These are phyloP conservation scores for Pagetopsis macropterus DNA, from an alignment of 2,797 vertebrate species.

Conservation along the genomic window DNA sequence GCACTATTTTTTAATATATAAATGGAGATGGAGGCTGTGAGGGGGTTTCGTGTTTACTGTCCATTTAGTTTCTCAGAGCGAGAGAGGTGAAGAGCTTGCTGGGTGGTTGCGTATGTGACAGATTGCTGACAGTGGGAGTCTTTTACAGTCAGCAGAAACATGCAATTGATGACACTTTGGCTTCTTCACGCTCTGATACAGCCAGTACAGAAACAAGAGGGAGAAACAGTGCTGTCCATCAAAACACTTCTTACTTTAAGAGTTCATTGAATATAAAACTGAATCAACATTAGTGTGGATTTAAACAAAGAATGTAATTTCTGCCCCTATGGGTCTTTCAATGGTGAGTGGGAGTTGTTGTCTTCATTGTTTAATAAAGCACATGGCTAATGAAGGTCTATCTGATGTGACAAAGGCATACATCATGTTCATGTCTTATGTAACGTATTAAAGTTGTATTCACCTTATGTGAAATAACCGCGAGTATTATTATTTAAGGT, in stretches of 20 bases:
- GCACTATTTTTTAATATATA: conserved; percentile 20
- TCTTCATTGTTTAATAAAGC: too few species aligned
- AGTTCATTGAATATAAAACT: neutral
- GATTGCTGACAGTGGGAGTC: conserved; percentile 78
- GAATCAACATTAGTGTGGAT: neutral
- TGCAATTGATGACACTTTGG: conserved; percentile 64
- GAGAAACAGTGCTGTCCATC: conserved; percentile 21
- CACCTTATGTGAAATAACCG: too few species aligned
- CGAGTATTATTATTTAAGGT: too few species aligned
- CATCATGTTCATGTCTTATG: too few species aligned
- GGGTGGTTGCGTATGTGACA: conserved; percentile 72
- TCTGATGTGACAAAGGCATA: too few species aligned
- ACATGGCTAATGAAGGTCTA: too few species aligned
- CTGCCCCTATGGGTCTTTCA: too few species aligned
- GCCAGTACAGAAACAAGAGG: conserved; percentile 27
- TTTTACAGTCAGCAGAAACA: conserved; percentile 77
- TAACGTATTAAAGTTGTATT: too few species aligned
- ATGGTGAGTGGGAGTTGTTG: too few species aligned
- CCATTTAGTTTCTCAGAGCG: conserved; percentile 36
- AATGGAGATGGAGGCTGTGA: conserved; percentile 24
- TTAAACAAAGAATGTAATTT: neutral
- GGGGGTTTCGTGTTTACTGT: conserved; percentile 37
- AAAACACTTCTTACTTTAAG: neutral
- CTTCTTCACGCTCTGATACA: conserved; percentile 63
- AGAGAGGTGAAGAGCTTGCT: conserved; percentile 56